Conservation (phyloP, 2,888 invertebrate genomes). For the Ormia ochracea region DNA sequence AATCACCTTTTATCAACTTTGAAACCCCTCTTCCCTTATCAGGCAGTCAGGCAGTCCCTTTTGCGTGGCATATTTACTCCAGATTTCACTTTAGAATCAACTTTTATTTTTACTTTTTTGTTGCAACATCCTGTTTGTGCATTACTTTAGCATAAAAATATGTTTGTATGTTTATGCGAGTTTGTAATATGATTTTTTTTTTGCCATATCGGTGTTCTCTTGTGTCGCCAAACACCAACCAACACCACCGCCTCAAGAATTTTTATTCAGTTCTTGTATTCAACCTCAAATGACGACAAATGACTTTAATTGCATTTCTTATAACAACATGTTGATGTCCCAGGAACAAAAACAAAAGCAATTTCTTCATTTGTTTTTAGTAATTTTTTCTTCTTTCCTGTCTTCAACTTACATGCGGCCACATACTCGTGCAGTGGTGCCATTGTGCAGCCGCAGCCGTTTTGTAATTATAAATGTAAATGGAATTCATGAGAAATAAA, state of each 20-base stretch:
- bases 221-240: conserved; percentile 48
- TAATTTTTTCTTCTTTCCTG: conserved; percentile 3
- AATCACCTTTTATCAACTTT: no score
- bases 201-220: background rate
- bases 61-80: conserved; percentile 31
- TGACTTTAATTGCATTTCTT: conserved; percentile 62
- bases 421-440: conserved; percentile 24
- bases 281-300: conserved; percentile 61
- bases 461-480: conserved; percentile 61
- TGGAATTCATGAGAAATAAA: conserved; percentile 61
- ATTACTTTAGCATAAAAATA: conserved; percentile 1
- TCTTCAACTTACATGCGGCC: conserved; percentile 13
- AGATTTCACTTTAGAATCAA: conserved; percentile 19
- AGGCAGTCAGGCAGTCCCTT: conserved; percentile 19
- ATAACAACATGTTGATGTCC: conserved; percentile 37
- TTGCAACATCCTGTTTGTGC: conserved; percentile 46
- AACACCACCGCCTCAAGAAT: conserved; percentile 52
- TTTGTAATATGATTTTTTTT: conserved; percentile 2
- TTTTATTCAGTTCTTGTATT: conserved; percentile 30
- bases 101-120: background rate
- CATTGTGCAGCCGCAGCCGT: conserved; percentile 32
- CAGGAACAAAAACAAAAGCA: conserved; percentile 29
- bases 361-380: conserved; percentile 37
- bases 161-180: no score
- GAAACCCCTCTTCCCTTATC: no score